Evolutionary conservation across 2,113 vertebrate genomes (phyloP), one percentile per base, ranked within the genome.

Genomic region (Ptilonorhynchus violaceus): DNA sequence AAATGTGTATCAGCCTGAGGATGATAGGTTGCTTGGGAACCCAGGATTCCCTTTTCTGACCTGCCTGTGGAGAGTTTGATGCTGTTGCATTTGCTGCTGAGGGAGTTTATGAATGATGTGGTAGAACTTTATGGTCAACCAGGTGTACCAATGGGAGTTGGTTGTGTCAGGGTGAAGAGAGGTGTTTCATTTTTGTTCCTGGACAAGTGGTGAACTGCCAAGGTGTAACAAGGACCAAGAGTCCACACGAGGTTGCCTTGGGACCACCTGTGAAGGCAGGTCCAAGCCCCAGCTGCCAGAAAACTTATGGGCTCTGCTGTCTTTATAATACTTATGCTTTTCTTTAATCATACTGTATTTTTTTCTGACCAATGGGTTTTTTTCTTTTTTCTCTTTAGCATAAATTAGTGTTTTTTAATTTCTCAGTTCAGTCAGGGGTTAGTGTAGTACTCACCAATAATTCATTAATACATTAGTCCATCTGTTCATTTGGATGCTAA

Each of bases 391-490:
- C 3, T 92, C 73, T 84, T 85, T 60, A 81, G 72, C 41, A 49
- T 82, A 93, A 77, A 87, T 80, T 52, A 82, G 33, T 69, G n/a
- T n/a, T 96, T 94, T 90, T 69, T 92, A 88, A 91, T 96, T 97
- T 85, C 68, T 96, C 50, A 24, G 33, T 78, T 42, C 50, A 59
- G 60, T 85, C 79, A 75, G 76, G 58, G 84, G 33, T 91, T 79
- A 53, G 20, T 77, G 35, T 87, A 81, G 49, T 56, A 63, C 69
- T 49, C 62, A 68, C 59, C 83, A 63, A 42, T 88, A 92, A 87
- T 87, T 89, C 70, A 86, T 96, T 90, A 96, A 94, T 91, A 52
- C 78, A 91, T 97, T 96, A 96, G 85, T 95, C 94, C 68, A 78
- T 87, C 85, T 96, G 94, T 96, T 97, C 47, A 9, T 72, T 94